Evolutionary conservation across 2,113 vertebrate species (phyloP), one percentile per base, ranked within the genome.

Genomic region (Perca schrenkii): DNA sequence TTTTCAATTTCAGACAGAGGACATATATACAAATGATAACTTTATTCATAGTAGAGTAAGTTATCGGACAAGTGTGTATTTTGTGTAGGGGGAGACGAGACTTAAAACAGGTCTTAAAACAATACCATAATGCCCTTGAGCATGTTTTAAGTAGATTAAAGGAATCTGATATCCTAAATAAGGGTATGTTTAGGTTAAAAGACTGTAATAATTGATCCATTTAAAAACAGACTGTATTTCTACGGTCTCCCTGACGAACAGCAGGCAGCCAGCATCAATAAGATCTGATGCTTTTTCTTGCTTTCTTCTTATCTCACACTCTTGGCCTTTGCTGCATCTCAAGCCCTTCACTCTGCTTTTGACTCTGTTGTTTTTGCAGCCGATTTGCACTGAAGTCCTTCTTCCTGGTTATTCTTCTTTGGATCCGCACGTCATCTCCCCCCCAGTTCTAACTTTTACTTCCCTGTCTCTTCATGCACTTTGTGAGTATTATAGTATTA

Each of bases 141-240:
- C 64, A 66, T 68, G 46, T 78, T 86, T 81, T 83, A 79, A 79
- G 63, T 65, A 69, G 65, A 87, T 90, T 87, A 83, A 71, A 53
- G 46, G 34, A 77, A 84, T 70, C 61, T 72, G 2, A 22, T 53
- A 49, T 31, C 70, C 57, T 69, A 72, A 77, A 75, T 31, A 68
- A 75, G 84, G 54, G 63, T 36, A 86, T 69, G 75, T 84, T 88
- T 85, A 77, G 64, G 82, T 74, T 83, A 80, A 86, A 91, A 84
- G 28, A 79, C 56, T 52, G 50, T 47, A 80, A 84, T 87, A 85
- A 89, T 62, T 79, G 79, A 90, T 90, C 79, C 78, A 84, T 47
- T 86, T 84, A 61, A 66, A 52, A 54, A 64, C 67, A 73, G 68
- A 53, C 65, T 49, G 54, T 76, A 61, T 80, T 86, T 83, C 79